Evolutionary conservation across 35 echinoderm and acorn worm species (phyloP).

Genomic region (Ptychodera flava): DNA sequence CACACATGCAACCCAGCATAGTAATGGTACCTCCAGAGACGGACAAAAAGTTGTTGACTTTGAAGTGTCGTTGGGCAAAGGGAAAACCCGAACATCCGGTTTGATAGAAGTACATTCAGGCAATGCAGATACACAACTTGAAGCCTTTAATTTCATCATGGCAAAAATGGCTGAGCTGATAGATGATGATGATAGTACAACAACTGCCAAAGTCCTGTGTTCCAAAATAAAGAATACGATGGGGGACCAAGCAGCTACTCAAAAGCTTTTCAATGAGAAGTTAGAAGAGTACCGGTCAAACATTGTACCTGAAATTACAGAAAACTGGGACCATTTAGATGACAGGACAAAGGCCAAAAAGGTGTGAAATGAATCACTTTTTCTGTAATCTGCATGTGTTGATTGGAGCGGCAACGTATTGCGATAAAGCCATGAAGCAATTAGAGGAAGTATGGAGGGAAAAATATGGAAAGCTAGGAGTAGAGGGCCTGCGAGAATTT

Average conservation of each 20-base stretch:
- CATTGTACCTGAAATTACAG: slow-evolving; percentile 3
- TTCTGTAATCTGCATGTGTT: slow-evolving; percentile 13
- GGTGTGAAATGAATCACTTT: not conserved
- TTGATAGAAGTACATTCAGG: slow-evolving; percentile 12
- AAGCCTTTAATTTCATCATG: slow-evolving; percentile 25
- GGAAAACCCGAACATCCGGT: slow-evolving; percentile 5
- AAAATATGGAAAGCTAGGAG: not conserved
- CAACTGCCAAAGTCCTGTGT: not conserved
- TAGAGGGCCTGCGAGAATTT: not conserved
- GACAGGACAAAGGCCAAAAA: not conserved
- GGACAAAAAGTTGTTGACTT: slow-evolving; percentile 23
- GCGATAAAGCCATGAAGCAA: not conserved
- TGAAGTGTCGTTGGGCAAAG: slow-evolving; percentile 12
- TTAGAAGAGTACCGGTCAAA: not conserved
- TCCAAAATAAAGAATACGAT: not conserved
- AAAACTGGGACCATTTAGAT: not conserved
- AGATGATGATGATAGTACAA: not conserved
- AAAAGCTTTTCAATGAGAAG: not conserved
- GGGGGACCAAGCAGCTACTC: not conserved
- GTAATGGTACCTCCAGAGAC: too few species aligned
- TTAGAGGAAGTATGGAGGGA: not conserved
- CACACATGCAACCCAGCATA: slow-evolving; percentile 10
- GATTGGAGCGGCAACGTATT: not conserved
- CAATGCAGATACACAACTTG: too few species aligned
- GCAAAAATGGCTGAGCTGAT: not conserved